Base-by-base conservation (phyloP, 2,797 vertebrate species). In the Orientallactaga sibirica region DNA sequence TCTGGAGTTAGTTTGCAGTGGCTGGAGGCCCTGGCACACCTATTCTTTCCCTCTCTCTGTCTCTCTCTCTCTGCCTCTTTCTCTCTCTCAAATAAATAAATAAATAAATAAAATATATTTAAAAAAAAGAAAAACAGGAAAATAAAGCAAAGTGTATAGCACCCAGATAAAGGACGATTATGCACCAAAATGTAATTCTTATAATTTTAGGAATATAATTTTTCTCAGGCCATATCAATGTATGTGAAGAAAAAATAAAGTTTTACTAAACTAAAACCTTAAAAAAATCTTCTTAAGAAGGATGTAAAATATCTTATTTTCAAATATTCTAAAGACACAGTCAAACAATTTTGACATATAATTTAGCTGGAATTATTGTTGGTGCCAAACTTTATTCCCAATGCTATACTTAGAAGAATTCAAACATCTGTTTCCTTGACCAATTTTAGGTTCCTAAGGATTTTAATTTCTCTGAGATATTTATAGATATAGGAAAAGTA, bases 381-480 rank as follows among this genome's bases (percentile, higher is more conserved):
- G 68, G n/a, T 92, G 67, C 67, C 82, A 94, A 92, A 92, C 80
- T 90, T 90, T 90, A 81, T 93, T 93, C 70, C 20, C 61, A 88
- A 12, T 64, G 29, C 66, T 94, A 15, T 92, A 75, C 85, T 82
- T 89, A 86, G 82, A 70, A 93, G 79, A 95, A 93, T 90, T 92
- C 70, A 91, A 96, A 94, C 90, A 92, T 97, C 92, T 97, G 93
- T 97, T 95, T 96, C 66, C 80, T 79, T 91, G 74, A 90, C 79
- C 76, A 95, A 68, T 95, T 97, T 97, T 92, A 91, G 80, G 41
- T 94, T 95, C 83, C 74, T 24, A 80, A 76, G 66, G 83, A 91
- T 95, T 95, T 93, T 92, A 94, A 92, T 97, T 97, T 97, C 83
- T 90, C 70, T 64, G 88, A 87, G 93, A 4, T 96, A 95, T 94